phyloP scores from a whole-genome alignment of 2,888 invertebrate species.

The Gisinianus flammeolus region DNA sequence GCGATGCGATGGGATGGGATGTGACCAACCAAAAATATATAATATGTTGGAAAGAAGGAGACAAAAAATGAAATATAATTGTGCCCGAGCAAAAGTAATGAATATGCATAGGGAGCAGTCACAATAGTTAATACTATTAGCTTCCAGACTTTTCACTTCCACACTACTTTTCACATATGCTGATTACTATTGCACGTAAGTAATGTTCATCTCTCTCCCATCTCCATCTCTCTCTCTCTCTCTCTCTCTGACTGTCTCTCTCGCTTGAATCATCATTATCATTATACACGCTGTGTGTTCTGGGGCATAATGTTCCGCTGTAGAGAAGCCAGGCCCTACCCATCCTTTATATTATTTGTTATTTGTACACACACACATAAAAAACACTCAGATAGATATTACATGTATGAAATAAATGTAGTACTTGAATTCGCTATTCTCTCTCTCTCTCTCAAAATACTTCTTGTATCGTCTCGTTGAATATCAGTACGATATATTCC shows the following conservation, averaged over 20 bases:
- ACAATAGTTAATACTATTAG: constrained; percentile 18
- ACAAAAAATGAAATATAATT: too few relatives aligned
- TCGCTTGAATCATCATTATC: constrained; percentile 35
- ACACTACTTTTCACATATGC: not conserved
- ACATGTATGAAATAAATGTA: not conserved
- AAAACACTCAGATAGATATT: not conserved
- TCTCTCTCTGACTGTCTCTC: not conserved
- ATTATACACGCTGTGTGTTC: constrained; percentile 39
- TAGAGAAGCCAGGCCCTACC: constrained; percentile 29
- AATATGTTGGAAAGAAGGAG: not conserved
- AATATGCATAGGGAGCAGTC: constrained; percentile 21
- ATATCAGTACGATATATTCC: constrained; percentile 7
- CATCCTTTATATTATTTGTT: constrained; percentile 11
- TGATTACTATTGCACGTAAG: not conserved
- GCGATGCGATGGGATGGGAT: too few relatives aligned
- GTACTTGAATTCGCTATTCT: constrained; percentile 7
- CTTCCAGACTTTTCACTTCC: constrained; percentile 27
- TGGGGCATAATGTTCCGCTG: constrained; percentile 40
- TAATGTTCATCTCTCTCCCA: not conserved
- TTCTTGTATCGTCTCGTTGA: too few relatives aligned
- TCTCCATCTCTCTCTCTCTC: not conserved
- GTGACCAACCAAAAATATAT: too few relatives aligned
- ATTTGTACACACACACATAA: too few relatives aligned
- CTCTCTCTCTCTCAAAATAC: constrained; percentile 8
- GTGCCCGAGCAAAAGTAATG: not conserved